Evolutionary conservation across 2,888 invertebrate genomes (phyloP).

Genomic region (Diplazon laetatorius): DNA sequence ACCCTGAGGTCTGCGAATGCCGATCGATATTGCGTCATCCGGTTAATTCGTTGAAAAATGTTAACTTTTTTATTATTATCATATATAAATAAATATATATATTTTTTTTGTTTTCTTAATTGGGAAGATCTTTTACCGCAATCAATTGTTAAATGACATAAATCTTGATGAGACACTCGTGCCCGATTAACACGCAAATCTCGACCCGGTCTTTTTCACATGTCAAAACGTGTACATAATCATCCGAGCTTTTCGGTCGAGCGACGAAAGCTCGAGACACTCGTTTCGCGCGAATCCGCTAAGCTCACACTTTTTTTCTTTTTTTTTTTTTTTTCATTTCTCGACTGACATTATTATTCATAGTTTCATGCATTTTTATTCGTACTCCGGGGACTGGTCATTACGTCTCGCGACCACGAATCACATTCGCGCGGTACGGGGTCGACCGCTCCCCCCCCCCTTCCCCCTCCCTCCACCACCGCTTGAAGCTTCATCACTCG

Average conservation of each 20-base stretch:
- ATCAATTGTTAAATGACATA: too few species aligned
- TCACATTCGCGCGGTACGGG: slow-evolving; percentile 48
- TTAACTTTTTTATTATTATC: too few species aligned
- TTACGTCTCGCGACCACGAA: slow-evolving; percentile 63
- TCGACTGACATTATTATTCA: slow-evolving; percentile 76
- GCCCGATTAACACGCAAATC: too few species aligned
- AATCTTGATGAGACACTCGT: too few species aligned
- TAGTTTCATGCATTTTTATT: slow-evolving; percentile 80
- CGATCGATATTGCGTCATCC: too few species aligned
- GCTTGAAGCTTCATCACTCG: slow-evolving; percentile 30
- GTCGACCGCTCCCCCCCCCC: slow-evolving; percentile 4
- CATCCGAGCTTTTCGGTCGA: slow-evolving; percentile 14
- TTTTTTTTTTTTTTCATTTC: too few species aligned
- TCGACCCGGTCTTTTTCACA: too few species aligned
- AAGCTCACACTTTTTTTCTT: slow-evolving; percentile 24
- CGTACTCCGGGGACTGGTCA: slow-evolving; percentile 72
- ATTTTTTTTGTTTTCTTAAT: too few species aligned
- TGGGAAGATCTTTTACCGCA: too few species aligned
- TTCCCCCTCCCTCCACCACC: background rate
- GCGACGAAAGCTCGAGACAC: background rate
- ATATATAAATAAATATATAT: too few species aligned
- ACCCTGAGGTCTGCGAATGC: too few species aligned
- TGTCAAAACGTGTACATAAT: slow-evolving; percentile 10
- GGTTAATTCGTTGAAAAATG: too few species aligned
- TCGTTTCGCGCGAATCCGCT: background rate